A percentile compares a stretch with the other conserved stretches of the same genome.
Evolutionary conservation across 1,140 invertebrate species (phyloP).

Genomic region (Caerostris extrusa): DNA sequence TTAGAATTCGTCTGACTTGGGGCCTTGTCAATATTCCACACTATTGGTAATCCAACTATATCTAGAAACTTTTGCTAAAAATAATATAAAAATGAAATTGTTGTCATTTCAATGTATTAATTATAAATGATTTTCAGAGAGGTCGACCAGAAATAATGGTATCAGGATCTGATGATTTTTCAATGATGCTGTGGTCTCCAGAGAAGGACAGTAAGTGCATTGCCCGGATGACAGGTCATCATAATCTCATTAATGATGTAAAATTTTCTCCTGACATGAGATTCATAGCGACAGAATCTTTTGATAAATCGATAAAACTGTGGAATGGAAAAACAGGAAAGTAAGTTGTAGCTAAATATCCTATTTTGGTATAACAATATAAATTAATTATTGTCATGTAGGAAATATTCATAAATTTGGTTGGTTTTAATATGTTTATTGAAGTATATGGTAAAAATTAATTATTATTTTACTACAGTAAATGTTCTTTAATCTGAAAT

Average conservation of each 20-base stretch:
- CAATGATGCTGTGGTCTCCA: constrained; percentile 97
- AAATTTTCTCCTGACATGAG: constrained; percentile 98
- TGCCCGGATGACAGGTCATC: constrained; percentile 97
- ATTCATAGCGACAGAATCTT: constrained; percentile 97
- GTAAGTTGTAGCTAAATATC: constrained; percentile 81
- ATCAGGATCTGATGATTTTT: constrained; percentile 99
- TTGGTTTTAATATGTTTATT: too few species aligned
- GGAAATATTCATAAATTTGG: neutral
- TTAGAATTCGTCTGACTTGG: too few species aligned
- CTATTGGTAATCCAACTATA: too few species aligned
- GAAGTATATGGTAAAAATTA: too few species aligned
- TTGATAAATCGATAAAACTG: constrained; percentile 98
- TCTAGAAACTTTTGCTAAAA: too few species aligned
- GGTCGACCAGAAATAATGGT: constrained; percentile 90
- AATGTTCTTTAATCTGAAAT: too few species aligned
- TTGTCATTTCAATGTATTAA: too few species aligned
- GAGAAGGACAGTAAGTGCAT: constrained; percentile 93
- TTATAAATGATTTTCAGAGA: constrained; percentile 78
- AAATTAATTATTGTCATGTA: neutral
- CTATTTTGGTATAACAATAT: neutral
- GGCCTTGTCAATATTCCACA: too few species aligned
- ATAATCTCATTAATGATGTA: constrained; percentile 98
- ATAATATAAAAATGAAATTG: too few species aligned
- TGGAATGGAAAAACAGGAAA: constrained; percentile 96
- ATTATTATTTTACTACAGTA: too few species aligned